phyloP scores from a whole-genome alignment of 2,888 invertebrate genomes.

The Automeris io region DNA sequence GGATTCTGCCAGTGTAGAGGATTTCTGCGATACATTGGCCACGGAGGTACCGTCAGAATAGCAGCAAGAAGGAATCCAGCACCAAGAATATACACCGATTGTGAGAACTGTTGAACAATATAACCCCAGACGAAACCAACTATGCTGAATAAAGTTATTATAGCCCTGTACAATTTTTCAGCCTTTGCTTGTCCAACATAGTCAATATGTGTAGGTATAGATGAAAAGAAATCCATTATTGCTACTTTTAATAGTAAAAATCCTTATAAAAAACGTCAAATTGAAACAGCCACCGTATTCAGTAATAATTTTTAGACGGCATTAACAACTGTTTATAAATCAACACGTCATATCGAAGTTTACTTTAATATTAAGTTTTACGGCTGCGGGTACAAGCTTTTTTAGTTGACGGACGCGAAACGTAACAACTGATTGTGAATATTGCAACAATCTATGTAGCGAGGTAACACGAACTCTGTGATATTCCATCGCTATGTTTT shows the following conservation, averaged over 20 bases:
- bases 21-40: constrained; percentile 95
- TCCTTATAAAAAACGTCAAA: constrained; percentile 7
- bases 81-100: constrained; percentile 94
- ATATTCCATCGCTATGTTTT: too few relatives aligned
- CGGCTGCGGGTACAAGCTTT: too few relatives aligned
- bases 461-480: too few relatives aligned
- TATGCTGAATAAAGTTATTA: constrained; percentile 92
- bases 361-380: too few relatives aligned
- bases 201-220: constrained; percentile 79
- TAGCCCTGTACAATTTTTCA: constrained; percentile 91
- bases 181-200: constrained; percentile 94
- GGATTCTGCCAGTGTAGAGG: constrained; percentile 94
- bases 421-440: too few relatives aligned
- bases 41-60: constrained; percentile 94
- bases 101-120: constrained; percentile 95
- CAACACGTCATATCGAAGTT: constrained; percentile 21
- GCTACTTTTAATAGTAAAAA: too few relatives aligned
- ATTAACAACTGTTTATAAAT: too few relatives aligned
- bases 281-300: constrained; percentile 19
- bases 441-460: too few relatives aligned
- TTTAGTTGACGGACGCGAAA: too few relatives aligned
- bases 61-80: constrained; percentile 93
- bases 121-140: constrained; percentile 96
- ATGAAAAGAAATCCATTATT: constrained; percentile 66
- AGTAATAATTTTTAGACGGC: too few relatives aligned